Conservation (phyloP, 2,113 vertebrate species). For the Notarius quadriscutis region DNA sequence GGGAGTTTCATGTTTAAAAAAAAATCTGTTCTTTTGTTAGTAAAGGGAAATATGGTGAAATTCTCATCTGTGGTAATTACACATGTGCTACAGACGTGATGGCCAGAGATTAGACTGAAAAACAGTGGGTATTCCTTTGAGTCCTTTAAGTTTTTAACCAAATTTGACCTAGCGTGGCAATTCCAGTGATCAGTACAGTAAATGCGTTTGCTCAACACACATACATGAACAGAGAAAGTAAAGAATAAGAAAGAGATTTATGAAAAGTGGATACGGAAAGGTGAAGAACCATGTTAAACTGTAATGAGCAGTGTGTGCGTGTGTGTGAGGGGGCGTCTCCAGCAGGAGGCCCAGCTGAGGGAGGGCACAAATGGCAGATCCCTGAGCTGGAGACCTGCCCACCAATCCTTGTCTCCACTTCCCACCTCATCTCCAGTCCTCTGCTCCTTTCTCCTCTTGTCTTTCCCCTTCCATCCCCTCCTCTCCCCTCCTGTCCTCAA, state of each 20-base stretch:
- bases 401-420: background rate
- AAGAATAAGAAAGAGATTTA: background rate
- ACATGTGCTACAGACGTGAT: background rate
- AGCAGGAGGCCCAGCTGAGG: slow-evolving; percentile 57
- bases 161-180: background rate
- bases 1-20: background rate
- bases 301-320: slow-evolving; percentile 33
- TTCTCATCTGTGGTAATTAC: background rate
- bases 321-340: slow-evolving; percentile 42
- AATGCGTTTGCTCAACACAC: background rate
- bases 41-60: background rate
- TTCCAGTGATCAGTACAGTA: background rate
- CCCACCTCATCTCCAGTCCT: slow-evolving; percentile 48
- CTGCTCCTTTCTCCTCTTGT: slow-evolving; percentile 55
- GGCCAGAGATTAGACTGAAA: background rate
- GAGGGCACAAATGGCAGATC: slow-evolving; percentile 61
- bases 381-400: slow-evolving; percentile 45
- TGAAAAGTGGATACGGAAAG: background rate
- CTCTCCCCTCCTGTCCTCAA: slow-evolving; percentile 9
- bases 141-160: background rate
- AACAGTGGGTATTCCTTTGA: background rate
- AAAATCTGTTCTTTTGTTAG: background rate
- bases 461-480: background rate
- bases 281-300: slow-evolving; percentile 22
- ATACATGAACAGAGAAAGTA: background rate